Evolutionary conservation across 2,888 invertebrate species (phyloP).

Genomic region (Andrena minutula): DNA sequence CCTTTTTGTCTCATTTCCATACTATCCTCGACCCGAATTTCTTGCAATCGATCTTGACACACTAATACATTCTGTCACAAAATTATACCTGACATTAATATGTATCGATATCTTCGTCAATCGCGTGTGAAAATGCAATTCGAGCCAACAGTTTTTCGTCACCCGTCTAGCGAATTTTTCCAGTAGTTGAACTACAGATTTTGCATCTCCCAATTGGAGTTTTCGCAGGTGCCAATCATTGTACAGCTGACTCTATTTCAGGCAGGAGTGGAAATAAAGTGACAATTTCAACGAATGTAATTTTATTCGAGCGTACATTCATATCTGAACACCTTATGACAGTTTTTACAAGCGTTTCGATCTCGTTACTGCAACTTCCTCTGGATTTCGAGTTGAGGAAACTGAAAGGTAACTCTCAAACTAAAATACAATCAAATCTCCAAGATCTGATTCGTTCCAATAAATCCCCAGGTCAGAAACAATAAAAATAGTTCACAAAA

Average conservation of each 20-base stretch:
- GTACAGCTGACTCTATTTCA: background rate
- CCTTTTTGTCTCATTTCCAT: constrained; percentile 24
- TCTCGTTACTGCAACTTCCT: background rate
- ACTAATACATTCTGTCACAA: constrained; percentile 10
- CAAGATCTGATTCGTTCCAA: background rate
- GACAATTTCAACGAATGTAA: background rate
- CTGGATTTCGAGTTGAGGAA: background rate
- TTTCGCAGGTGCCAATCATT: background rate
- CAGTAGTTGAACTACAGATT: no score
- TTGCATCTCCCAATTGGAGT: no score
- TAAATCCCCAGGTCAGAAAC: background rate
- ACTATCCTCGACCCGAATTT: constrained; percentile 55
- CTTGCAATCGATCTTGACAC: constrained; percentile 32
- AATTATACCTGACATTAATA: constrained; percentile 35
- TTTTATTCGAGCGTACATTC: constrained; percentile 9
- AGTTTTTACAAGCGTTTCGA: constrained; percentile 16
- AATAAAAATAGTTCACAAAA: background rate
- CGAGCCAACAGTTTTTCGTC: background rate
- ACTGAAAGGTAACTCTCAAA: background rate
- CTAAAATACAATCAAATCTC: background rate
- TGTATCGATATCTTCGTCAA: constrained; percentile 28
- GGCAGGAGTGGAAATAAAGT: background rate
- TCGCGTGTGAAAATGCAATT: constrained; percentile 19
- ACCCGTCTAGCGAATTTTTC: background rate
- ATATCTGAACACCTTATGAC: constrained; percentile 3